Evolutionary conservation across 2,888 invertebrate genomes (phyloP), one percentile per base, ranked within the genome.

Genomic region (Morinoia aosen): DNA sequence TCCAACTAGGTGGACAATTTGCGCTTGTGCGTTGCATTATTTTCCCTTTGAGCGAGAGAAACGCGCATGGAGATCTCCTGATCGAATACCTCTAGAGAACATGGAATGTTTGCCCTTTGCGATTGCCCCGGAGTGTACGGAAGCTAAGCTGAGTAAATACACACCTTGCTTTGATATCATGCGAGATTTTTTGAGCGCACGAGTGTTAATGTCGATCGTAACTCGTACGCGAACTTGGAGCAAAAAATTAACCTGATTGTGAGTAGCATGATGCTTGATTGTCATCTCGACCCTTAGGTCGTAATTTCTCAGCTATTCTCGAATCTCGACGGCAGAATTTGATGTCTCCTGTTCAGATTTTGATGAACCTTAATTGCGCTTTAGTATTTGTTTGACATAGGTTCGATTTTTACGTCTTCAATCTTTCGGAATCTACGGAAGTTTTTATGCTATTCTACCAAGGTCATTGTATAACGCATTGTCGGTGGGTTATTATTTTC

Each of bases 61-160:
- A 33, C 76, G 7, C 25, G 76, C 76, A 7, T 33, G 76, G 33
- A 76, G 25, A 33, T 10, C 25, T 33, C 76, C 33, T 25, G 76
- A 76, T 19, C 76, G 76, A 76, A 76, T 76, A 76, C 25, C 76
- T 76, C 8, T 33, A 76, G 76, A 33, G 33, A 76, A 76, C 10
- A 25, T 76, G 33, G 76, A 76, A 76, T 76, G 76, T 76, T 33
- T 76, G 33, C 33, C 25, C 33, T 3, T 76, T 76, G 76, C 25
- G 25, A 33, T 33, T 10, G 76, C 76, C 76, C 76, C 25, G 76
- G 25, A 76, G 76, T 76, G 16, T 76, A 76, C 76, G 76, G 76
- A 76, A 76, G 76, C 76, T 76, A 33, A 48, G 16, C 48, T 25
- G 90, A 90, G 90, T 90, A 90, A 90, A 90, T 90, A 90, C 40